Evolutionary conservation across 2,797 vertebrate genomes (phyloP).

Genomic region (Catostomus latipinnis): DNA sequence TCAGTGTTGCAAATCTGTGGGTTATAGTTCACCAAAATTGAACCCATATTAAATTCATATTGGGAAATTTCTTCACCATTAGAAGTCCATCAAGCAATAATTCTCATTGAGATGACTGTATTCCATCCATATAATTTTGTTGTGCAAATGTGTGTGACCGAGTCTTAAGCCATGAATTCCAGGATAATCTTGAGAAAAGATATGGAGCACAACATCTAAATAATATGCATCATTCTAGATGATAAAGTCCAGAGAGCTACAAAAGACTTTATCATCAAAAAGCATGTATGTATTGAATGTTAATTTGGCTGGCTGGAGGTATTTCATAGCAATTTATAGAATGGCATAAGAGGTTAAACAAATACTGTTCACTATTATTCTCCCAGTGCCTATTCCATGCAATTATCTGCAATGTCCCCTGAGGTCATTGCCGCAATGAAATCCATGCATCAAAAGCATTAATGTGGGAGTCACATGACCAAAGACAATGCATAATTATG

Average conservation of each 20-base stretch:
- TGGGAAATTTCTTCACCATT: too few relatives aligned
- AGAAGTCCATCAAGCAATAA: too few relatives aligned
- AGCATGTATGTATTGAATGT: slow-evolving; percentile 4
- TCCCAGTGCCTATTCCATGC: slow-evolving; percentile 23
- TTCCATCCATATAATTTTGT: too few relatives aligned
- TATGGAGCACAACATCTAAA: not conserved
- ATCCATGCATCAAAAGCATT: slow-evolving; percentile 54
- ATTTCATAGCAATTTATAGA: slow-evolving; percentile 28
- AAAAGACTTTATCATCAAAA: slow-evolving; percentile 11
- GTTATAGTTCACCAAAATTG: too few relatives aligned
- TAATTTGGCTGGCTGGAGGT: slow-evolving; percentile 1
- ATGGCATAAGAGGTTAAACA: slow-evolving; percentile 44
- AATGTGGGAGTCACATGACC: slow-evolving; percentile 57
- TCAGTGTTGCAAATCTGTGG: too few relatives aligned
- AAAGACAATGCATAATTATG: slow-evolving; percentile 75
- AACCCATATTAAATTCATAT: too few relatives aligned
- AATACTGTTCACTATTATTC: slow-evolving; percentile 38
- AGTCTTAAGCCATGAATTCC: too few relatives aligned
- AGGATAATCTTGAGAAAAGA: too few relatives aligned
- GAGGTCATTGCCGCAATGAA: slow-evolving; percentile 45
- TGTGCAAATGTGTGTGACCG: too few relatives aligned
- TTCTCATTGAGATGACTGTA: too few relatives aligned
- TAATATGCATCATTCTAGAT: not conserved
- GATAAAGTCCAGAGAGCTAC: not conserved
- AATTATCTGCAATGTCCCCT: slow-evolving; percentile 51